These are phyloP conservation scores for Chaetodon trifasciatus DNA, from an alignment of 2,797 vertebrate species.

Conservation along the genomic window DNA sequence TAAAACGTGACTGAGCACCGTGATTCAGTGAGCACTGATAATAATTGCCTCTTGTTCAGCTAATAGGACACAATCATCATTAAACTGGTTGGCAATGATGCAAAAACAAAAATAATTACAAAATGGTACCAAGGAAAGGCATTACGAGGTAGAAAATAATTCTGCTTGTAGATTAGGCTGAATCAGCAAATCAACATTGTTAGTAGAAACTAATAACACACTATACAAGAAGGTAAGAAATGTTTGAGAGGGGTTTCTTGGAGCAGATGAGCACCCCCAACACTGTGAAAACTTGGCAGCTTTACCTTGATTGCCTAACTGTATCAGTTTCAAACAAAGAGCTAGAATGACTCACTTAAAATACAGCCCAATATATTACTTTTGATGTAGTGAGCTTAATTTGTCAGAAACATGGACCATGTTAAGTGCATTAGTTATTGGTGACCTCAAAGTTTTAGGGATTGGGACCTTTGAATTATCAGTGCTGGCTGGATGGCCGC, in stretches of 20 bases:
- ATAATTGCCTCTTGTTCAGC: constrained; percentile 54
- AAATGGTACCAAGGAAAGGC: constrained; percentile 9
- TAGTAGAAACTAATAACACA: constrained; percentile 13
- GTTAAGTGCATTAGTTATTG: constrained; percentile 54
- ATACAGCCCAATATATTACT: constrained; percentile 33
- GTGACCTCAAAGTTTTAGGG: constrained; percentile 53
- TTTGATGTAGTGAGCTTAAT: constrained; percentile 45
- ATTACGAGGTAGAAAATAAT: constrained; percentile 21
- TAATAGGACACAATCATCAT: constrained; percentile 59
- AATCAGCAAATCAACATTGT: constrained; percentile 38
- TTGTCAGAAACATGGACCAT: constrained; percentile 48
- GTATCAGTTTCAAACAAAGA: constrained; percentile 46
- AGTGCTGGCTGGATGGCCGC: constrained; percentile 12
- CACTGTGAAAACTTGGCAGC: constrained; percentile 17
- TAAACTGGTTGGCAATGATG: constrained; percentile 31
- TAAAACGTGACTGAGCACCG: constrained; percentile 16
- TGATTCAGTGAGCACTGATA: constrained; percentile 38
- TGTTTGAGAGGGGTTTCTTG: constrained; percentile 15
- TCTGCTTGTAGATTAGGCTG: not conserved
- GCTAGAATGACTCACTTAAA: constrained; percentile 45
- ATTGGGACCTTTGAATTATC: constrained; percentile 60
- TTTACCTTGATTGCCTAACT: constrained; percentile 34
- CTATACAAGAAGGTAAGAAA: constrained; percentile 27
- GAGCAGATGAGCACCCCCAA: constrained; percentile 23
- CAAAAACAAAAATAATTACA: constrained; percentile 50